Percentiles rank a stretch among this genome's conserved stretches.
phyloP scores from a whole-genome alignment of 2,797 vertebrate species.

The Sebastiscus albofasciatus region DNA sequence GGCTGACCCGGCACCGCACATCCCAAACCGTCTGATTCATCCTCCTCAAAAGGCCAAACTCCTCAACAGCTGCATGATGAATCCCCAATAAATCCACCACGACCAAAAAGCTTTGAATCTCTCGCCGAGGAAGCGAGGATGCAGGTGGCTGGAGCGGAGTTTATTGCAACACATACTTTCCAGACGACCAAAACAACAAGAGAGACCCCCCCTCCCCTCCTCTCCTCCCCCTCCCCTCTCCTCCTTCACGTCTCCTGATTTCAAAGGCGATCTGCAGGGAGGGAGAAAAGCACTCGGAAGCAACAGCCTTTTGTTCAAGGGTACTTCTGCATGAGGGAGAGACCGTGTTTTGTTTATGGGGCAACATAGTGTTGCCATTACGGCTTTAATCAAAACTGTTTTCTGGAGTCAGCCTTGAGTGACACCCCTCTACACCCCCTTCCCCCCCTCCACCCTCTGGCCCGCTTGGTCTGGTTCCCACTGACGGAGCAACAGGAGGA shows the following conservation, averaged over 20 bases:
- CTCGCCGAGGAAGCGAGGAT: slow-evolving; percentile 64
- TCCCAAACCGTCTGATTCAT: slow-evolving; percentile 69
- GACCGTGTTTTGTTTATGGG: slow-evolving; percentile 62
- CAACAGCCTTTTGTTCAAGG: slow-evolving; percentile 61
- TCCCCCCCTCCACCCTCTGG: neutral
- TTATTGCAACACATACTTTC: slow-evolving; percentile 76
- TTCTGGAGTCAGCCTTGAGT: slow-evolving; percentile 57
- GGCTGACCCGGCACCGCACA: slow-evolving; percentile 51
- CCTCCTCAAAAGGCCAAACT: slow-evolving; percentile 60
- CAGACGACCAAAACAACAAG: slow-evolving; percentile 73
- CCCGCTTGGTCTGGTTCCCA: slow-evolving; percentile 48
- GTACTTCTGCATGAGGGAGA: slow-evolving; percentile 52
- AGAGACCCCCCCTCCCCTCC: neutral
- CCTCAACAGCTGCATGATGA: slow-evolving; percentile 69
- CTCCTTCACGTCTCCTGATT: slow-evolving; percentile 50
- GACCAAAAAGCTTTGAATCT: slow-evolving; percentile 63
- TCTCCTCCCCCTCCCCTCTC: neutral
- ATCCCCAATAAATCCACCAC: slow-evolving; percentile 69
- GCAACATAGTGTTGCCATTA: slow-evolving; percentile 70
- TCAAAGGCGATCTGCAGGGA: slow-evolving; percentile 63
- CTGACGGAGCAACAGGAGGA: slow-evolving; percentile 64
- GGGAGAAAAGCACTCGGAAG: slow-evolving; percentile 66
- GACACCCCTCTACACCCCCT: slow-evolving; percentile 22
- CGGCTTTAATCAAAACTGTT: slow-evolving; percentile 74
- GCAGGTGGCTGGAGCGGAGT: slow-evolving; percentile 75